These are phyloP conservation scores for Platycnemis pennipes DNA, from an alignment of 2,888 invertebrate species.

Conservation along the genomic window DNA sequence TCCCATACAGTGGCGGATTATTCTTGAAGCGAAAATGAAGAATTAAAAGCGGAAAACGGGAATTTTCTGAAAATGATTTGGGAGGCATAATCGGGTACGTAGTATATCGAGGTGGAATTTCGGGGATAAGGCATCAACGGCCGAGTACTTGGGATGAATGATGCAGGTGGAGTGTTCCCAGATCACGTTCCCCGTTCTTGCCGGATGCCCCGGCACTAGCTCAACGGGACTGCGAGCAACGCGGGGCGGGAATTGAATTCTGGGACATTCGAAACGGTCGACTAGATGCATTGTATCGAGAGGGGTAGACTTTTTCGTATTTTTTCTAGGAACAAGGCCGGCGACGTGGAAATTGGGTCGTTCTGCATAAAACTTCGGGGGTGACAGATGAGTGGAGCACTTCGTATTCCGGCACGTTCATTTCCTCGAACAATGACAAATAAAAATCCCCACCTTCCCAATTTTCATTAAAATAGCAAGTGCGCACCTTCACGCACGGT, in stretches of 20 bases:
- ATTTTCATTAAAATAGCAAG: neutral
- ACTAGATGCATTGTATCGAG: neutral
- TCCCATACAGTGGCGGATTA: too few relatives aligned
- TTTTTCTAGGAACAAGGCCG: neutral
- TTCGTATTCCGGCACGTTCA: neutral
- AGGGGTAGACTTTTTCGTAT: neutral
- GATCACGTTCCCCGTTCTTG: neutral
- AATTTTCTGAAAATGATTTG: too few relatives aligned
- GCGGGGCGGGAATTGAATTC: neutral
- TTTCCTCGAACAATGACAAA: neutral
- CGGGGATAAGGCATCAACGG: neutral
- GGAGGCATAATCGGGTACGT: too few relatives aligned
- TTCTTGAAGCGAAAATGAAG: too few relatives aligned
- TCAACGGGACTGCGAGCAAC: neutral
- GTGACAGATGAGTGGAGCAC: neutral
- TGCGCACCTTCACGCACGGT: too few relatives aligned
- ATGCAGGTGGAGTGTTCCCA: neutral
- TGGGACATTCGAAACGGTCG: neutral
- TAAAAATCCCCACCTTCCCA: neutral
- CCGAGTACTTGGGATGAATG: neutral
- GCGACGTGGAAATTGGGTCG: constrained; percentile 7
- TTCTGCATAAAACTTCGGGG: neutral
- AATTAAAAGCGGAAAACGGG: too few relatives aligned
- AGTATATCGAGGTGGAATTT: too few relatives aligned
- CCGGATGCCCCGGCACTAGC: neutral